Conservation (phyloP, 1,140 invertebrate genomes). For the Alviniconcha marisindica region DNA sequence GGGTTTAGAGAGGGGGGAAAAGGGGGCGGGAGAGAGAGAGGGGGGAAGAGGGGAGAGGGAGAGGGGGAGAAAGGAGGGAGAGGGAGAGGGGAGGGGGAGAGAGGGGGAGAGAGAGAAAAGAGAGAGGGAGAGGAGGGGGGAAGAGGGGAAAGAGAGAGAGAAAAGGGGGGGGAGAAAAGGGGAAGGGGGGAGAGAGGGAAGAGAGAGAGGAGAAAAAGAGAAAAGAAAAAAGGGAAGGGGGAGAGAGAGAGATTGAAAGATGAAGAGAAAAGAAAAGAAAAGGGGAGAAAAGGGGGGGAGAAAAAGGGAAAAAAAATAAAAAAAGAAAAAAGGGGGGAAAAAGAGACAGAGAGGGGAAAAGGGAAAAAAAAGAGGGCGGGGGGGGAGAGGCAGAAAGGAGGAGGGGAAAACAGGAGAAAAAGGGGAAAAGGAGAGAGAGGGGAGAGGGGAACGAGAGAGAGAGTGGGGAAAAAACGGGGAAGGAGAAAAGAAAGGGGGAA, state of each 20-base stretch:
- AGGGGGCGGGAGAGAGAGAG: neutral
- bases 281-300: conserved; percentile 2
- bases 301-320: neutral
- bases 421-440: too few species aligned
- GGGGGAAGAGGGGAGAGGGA: neutral
- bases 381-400: too few species aligned
- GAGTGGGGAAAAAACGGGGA: neutral
- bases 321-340: too few species aligned
- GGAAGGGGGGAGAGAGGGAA: neutral
- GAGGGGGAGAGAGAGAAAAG: too few species aligned
- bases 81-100: conserved; percentile 7
- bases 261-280: too few species aligned
- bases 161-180: neutral
- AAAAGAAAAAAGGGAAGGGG: neutral
- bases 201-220: neutral
- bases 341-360: too few species aligned
- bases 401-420: too few species aligned
- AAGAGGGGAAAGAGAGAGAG: neutral
- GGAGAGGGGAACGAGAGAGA: neutral
- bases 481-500: neutral
- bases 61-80: neutral
- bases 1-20: neutral
- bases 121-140: neutral
- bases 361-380: too few species aligned
- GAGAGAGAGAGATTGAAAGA: neutral